Evolutionary conservation across 1,140 invertebrate species (phyloP).

Genomic region (Halesus radiatus): DNA sequence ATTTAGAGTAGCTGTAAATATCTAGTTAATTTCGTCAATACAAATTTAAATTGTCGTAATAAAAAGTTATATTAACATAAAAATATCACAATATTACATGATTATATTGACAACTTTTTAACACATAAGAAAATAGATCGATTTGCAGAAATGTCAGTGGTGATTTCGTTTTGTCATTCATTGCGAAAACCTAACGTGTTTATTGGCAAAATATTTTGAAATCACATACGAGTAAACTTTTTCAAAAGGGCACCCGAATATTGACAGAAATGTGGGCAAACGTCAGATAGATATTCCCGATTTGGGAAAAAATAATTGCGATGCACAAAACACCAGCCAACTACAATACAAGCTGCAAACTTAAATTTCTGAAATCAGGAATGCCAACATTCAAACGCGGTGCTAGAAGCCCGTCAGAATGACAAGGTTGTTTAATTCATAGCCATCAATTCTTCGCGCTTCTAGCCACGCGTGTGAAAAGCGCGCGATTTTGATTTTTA

Average conservation of each 20-base stretch:
- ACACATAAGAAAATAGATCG: no score
- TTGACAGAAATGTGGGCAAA: neutral
- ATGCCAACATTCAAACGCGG: neutral
- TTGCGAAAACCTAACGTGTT: neutral
- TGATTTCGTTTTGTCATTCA: neutral
- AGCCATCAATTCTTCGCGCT: neutral
- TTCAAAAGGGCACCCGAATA: neutral
- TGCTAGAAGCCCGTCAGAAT: neutral
- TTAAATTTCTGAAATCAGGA: neutral
- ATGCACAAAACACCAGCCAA: neutral
- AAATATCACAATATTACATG: no score
- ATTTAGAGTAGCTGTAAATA: neutral
- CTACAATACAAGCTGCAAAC: neutral
- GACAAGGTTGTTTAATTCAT: neutral
- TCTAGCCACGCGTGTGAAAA: no score
- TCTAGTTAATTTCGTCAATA: neutral
- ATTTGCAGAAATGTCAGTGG: neutral
- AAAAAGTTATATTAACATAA: no score
- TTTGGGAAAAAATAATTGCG: slow-evolving; percentile 13
- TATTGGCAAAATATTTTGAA: neutral
- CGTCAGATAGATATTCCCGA: neutral
- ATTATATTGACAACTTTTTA: no score
- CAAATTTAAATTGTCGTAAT: no score
- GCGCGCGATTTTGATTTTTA: no score
- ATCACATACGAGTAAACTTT: neutral